Evolutionary conservation across 35 echinoderm and acorn worm genomes (phyloP), one percentile per base, ranked within the genome.

Genomic region (Chiridota heheva): DNA sequence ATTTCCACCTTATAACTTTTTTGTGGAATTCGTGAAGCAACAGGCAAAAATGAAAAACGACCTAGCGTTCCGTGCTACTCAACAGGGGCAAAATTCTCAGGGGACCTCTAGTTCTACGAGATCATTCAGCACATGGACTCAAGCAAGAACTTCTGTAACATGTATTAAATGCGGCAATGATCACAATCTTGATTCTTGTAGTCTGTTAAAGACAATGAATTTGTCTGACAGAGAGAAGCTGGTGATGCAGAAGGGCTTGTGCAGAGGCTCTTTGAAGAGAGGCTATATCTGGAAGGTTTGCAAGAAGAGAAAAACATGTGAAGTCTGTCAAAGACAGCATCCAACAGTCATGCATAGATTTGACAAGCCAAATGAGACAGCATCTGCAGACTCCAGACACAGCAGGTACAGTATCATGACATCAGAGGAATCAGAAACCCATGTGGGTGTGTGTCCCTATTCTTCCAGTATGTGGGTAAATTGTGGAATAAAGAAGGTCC

Each of bases 291-390:
- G 45, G 42, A 63, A 56, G 39, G 40, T 32, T 31, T 89, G 87
- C 40, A 69, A 34, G 36, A 75, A 68, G 6, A 72, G 64, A 36
- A 17, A 40, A 12, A 75, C 58, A 33, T 89, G 87, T 58, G 68
- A 82, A 29, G 25, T 71, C 1, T 89, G 78, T 44, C 46, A 73
- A 29, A 27, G 57, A 42, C 67, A 57, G 27, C 87, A 90, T 70
- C 86, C 86, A 59, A 89, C 66, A 20, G 46, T 63, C 56, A 26
- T 89, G 37, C 87, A 89, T 68, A 33, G 78, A 76, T 71, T 44
- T 62, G n/a, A n/a, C n/a, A n/a, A n/a, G n/a, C n/a, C n/a, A n/a
- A n/a, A n/a, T n/a, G n/a, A n/a, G n/a, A n/a, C n/a, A n/a, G n/a
- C n/a, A n/a, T n/a, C n/a, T n/a, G n/a, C n/a, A n/a, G n/a, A n/a